A percentile compares a stretch with the other conserved stretches of the same genome.
phyloP scores from a whole-genome alignment of 1,140 invertebrate species.

The Euschistus heros region DNA sequence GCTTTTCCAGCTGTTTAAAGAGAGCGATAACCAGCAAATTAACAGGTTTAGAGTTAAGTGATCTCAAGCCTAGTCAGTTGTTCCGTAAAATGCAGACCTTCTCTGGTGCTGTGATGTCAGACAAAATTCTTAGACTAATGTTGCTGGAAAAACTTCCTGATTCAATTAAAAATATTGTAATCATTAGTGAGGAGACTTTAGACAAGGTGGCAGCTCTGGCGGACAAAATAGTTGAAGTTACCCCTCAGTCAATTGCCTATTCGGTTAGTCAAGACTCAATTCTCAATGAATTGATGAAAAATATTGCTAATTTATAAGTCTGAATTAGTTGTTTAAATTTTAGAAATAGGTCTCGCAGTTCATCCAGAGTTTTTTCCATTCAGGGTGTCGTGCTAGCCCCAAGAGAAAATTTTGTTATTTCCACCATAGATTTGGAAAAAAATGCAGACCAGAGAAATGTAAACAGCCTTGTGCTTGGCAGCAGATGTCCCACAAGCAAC shows the following conservation, averaged over 20 bases:
- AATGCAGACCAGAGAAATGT: too few species aligned
- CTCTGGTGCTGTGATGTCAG: too few species aligned
- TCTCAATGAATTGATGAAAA: neutral
- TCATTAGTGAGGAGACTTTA: neutral
- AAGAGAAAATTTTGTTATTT: too few species aligned
- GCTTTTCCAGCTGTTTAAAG: neutral
- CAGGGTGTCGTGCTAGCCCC: too few species aligned
- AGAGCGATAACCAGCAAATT: neutral
- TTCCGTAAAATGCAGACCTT: conserved; percentile 8
- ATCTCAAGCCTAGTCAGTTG: neutral
- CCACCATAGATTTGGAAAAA: too few species aligned
- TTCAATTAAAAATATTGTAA: conserved; percentile 1
- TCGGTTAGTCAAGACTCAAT: neutral
- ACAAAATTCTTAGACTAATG: too few species aligned
- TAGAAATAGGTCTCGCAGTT: neutral
- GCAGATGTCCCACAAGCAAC: neutral
- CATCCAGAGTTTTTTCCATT: neutral
- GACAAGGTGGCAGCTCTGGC: conserved; percentile 15
- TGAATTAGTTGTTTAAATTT: neutral
- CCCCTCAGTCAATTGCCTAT: neutral
- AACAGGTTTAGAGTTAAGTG: conserved; percentile 3
- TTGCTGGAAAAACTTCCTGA: neutral
- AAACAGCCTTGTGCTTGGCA: neutral
- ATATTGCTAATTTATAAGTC: neutral
- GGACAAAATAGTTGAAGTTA: conserved; percentile 8